Base-by-base conservation (phyloP, 2,113 vertebrate genomes). In the Litocranius walleri region DNA sequence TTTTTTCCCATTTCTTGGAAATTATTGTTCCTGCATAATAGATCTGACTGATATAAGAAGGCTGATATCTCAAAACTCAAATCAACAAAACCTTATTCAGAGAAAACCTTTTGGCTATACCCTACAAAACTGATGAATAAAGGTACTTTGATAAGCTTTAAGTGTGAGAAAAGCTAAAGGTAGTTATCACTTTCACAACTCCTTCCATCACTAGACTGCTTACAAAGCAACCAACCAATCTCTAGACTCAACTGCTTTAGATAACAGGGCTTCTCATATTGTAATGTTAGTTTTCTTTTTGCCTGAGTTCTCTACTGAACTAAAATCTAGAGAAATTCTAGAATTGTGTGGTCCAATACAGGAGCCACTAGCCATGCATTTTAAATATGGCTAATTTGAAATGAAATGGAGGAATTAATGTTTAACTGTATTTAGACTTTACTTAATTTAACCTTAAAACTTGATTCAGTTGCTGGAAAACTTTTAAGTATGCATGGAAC, bases 181-280 rank as follows among this genome's bases (percentile, higher is more conserved):
- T 81, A 94, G 77, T 48, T 48, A 82, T 3, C 40, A 67, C 48
- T 96, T 94, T 94, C 54, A 92, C 6, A 1, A 52, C 8, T 94
- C 88, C 23, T 15, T 97, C 36, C 16, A 56, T 50, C 48, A 88
- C 52, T 54, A 59, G 54, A 40, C 29, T 62, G 45, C 84, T 54
- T 96, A 77, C 88, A 96, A 86, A 54, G 77, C n/a, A 97, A 95
- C 50, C 59, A 95, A 64, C 57, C 62, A 88, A 50, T 56, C 57
- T 93, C 45, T 77, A 80, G 45, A 82, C 11, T 33, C 82, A 52
- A 48, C 43, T 91, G 45, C 52, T 94, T 90, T 85, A 81, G 74
- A 81, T 29, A 85, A 81, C 45, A 92, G n/a, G 17, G 7, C 4
- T 90, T 88, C 74, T 88, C 45, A 48, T 64, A n/a, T 12, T 71